Evolutionary conservation across 2,797 vertebrate genomes (phyloP).

Genomic region (Babyrousa celebensis): DNA sequence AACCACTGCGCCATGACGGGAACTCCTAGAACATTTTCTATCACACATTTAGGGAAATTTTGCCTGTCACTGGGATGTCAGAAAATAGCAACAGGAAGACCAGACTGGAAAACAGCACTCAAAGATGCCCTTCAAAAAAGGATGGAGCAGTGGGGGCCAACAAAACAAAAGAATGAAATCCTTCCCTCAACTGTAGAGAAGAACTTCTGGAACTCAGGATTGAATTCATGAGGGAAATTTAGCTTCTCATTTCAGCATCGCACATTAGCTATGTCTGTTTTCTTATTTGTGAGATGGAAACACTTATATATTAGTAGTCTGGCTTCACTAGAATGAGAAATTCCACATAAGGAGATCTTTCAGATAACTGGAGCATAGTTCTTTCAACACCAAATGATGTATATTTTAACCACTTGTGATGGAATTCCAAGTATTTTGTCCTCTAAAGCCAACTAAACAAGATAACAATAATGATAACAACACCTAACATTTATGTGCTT

Average conservation of each 20-base stretch:
- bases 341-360: not conserved
- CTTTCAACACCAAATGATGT: not conserved
- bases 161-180: not conserved
- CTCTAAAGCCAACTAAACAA: not conserved
- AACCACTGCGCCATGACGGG: too few relatives aligned
- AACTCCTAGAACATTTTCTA: not conserved
- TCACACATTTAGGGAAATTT: not conserved
- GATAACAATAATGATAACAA: constrained; percentile 1
- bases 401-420: not conserved
- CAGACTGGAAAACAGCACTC: not conserved
- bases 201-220: not conserved
- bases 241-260: not conserved
- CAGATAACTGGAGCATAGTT: not conserved
- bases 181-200: not conserved
- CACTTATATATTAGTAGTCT: not conserved
- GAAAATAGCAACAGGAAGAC: not conserved
- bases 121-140: not conserved
- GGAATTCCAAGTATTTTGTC: constrained; percentile 6
- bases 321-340: not conserved
- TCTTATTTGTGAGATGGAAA: not conserved
- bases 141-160: not conserved
- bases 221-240: not conserved
- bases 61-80: not conserved
- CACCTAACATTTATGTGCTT: not conserved
- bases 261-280: not conserved